These are phyloP conservation scores for Tragelaphus buxtoni DNA, from an alignment of 2,113 vertebrate species.

Conservation along the genomic window DNA sequence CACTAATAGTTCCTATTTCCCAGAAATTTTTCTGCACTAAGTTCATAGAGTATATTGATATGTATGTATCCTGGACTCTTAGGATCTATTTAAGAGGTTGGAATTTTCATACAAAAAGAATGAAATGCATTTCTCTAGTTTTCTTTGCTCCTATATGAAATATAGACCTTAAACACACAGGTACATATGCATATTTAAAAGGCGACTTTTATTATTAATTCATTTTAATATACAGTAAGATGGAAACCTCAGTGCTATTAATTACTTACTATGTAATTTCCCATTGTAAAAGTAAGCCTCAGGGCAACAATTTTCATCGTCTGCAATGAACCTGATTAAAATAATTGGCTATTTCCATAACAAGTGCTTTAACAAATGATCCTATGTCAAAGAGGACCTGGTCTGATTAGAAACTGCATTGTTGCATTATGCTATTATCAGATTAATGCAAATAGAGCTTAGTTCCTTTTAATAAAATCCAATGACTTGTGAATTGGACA, in stretches of 20 bases:
- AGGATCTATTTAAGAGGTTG: not conserved
- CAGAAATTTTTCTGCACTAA: not conserved
- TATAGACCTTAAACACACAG: not conserved
- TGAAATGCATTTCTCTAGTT: not conserved
- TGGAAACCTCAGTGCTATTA: constrained; percentile 62
- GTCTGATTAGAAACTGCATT: constrained; percentile 53
- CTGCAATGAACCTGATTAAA: constrained; percentile 83
- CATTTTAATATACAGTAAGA: constrained; percentile 58
- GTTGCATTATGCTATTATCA: not conserved
- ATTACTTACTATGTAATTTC: constrained; percentile 71
- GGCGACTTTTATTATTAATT: constrained; percentile 59
- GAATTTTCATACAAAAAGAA: constrained; percentile 39
- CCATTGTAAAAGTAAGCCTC: constrained; percentile 66
- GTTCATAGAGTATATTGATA: not conserved
- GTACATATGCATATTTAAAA: not conserved
- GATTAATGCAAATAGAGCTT: not conserved
- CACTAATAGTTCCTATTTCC: not conserved
- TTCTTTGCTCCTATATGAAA: constrained; percentile 5
- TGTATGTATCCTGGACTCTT: not conserved
- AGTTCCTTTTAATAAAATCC: constrained; percentile 14
- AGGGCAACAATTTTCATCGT: constrained; percentile 75
- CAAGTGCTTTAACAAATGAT: constrained; percentile 77
- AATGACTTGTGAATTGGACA: not conserved
- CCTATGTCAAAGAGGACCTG: constrained; percentile 62
- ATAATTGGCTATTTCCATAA: constrained; percentile 83